Evolutionary conservation across 2,797 vertebrate genomes (phyloP).

Genomic region (Otus scops): DNA sequence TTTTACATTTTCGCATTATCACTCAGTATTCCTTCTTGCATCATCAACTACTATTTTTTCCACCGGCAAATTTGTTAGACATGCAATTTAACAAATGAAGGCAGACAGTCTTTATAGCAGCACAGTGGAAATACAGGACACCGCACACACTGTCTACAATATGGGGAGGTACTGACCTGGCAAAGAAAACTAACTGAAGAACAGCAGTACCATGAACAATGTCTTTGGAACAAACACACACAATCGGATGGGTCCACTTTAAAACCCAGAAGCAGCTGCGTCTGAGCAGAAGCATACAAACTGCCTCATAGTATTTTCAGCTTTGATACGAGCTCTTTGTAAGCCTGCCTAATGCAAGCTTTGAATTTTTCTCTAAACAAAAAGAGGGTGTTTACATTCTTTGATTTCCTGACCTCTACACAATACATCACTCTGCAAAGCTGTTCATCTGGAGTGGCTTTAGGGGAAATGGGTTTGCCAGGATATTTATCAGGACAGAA

Average conservation of each 20-base stretch:
- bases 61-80: background rate
- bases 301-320: background rate
- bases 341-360: background rate
- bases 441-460: background rate
- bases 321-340: background rate
- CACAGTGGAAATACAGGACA: background rate
- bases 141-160: background rate
- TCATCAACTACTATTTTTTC: background rate
- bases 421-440: background rate
- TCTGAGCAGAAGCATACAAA: background rate
- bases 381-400: background rate
- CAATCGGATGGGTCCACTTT: background rate
- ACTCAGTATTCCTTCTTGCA: background rate
- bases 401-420: background rate
- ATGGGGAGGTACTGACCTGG: background rate
- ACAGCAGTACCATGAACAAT: background rate
- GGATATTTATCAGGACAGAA: background rate
- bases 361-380: background rate
- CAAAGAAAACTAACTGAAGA: background rate
- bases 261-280: background rate
- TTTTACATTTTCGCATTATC: background rate
- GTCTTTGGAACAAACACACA: background rate
- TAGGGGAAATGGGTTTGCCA: background rate
- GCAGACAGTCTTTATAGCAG: background rate
- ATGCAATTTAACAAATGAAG: background rate